Evolutionary conservation across 2,113 vertebrate genomes (phyloP).

Genomic region (Gallinago media): DNA sequence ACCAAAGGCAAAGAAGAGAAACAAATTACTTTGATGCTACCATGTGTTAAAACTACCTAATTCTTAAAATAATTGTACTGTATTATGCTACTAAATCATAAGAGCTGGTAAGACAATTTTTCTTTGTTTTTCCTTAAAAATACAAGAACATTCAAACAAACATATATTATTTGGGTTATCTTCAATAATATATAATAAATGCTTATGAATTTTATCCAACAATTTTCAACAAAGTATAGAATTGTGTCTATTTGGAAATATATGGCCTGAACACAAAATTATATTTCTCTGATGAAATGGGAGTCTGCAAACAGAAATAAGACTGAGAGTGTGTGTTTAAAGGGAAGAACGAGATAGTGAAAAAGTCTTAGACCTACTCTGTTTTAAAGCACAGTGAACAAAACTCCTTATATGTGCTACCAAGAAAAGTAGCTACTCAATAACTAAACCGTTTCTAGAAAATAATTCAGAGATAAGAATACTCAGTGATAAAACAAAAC

Average conservation of each 20-base stretch:
- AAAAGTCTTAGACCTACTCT: background rate
- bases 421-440: background rate
- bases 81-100: background rate
- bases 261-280: background rate
- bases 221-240: background rate
- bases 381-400: background rate
- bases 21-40: background rate
- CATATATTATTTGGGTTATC: background rate
- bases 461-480: background rate
- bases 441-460: background rate
- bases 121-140: background rate
- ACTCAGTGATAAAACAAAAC: background rate
- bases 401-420: fast-evolving
- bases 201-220: background rate
- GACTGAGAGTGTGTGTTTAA: background rate
- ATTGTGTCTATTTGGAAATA: background rate
- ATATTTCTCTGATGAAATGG: background rate
- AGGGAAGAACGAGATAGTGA: background rate
- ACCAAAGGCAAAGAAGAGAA: background rate
- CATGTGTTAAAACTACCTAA: background rate
- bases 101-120: background rate
- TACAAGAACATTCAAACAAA: background rate
- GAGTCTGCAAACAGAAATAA: background rate
- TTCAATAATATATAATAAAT: background rate
- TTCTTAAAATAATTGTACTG: background rate